These are phyloP conservation scores for Salmo trutta DNA, from an alignment of 2,797 vertebrate genomes.

Conservation along the genomic window DNA sequence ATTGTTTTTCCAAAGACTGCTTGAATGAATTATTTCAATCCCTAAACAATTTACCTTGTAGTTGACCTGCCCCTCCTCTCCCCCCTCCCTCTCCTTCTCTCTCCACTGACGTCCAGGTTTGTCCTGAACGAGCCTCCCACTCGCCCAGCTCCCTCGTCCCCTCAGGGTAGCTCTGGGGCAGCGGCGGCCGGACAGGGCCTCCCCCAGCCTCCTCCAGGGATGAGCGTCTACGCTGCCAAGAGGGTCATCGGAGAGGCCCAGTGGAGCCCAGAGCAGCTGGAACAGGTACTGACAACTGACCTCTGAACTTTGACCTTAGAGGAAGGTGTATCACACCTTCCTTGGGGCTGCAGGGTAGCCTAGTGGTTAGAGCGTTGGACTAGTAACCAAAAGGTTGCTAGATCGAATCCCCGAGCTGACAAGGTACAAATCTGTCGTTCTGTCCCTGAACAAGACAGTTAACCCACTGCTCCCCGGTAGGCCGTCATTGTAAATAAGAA, in stretches of 20 bases:
- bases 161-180: constrained; percentile 76
- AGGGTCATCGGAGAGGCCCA: constrained; percentile 94
- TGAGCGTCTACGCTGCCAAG: constrained; percentile 97
- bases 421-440: too few species aligned
- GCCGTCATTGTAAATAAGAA: too few species aligned
- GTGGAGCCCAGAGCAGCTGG: constrained; percentile 94
- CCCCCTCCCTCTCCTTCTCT: neutral
- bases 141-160: constrained; percentile 83
- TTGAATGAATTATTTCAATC: too few species aligned
- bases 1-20: too few species aligned
- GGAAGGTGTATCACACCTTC: neutral
- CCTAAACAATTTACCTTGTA: too few species aligned
- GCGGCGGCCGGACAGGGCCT: constrained; percentile 77
- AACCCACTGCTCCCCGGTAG: too few species aligned
- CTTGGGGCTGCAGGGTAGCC: neutral
- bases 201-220: constrained; percentile 93
- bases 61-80: neutral
- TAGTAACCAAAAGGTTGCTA: too few species aligned
- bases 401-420: too few species aligned
- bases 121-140: constrained; percentile 93
- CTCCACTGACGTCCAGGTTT: constrained; percentile 74
- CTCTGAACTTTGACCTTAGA: neutral
- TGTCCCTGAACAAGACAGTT: too few species aligned
- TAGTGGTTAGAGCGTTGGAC: neutral
- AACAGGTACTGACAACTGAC: constrained; percentile 81